Conservation (phyloP, 2,113 vertebrate genomes). For the Pangasianodon hypophthalmus region DNA sequence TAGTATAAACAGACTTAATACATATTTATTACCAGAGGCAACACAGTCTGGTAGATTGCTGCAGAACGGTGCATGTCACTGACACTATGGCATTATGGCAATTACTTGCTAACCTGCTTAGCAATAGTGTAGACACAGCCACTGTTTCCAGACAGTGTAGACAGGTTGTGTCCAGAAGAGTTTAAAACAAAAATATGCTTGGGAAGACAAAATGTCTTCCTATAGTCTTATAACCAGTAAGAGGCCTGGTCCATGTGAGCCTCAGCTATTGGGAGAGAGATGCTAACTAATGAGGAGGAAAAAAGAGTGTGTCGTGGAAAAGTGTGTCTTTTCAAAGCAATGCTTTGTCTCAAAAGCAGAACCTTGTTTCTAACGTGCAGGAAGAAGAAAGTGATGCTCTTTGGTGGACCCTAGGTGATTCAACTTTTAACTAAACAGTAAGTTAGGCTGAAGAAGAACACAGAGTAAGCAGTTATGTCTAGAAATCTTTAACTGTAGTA, state of each 20-base stretch:
- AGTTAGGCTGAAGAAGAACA: no score
- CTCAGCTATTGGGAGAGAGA: neutral
- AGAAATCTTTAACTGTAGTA: no score
- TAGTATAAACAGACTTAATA: constrained; percentile 6
- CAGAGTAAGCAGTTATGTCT: no score
- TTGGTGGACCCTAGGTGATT: neutral
- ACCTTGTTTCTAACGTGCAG: neutral
- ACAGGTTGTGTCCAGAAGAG: neutral
- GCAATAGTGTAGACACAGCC: neutral
- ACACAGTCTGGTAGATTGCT: neutral
- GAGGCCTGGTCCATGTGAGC: neutral
- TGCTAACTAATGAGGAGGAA: neutral
- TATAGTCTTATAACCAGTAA: neutral
- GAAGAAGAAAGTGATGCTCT: neutral
- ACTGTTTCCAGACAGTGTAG: neutral
- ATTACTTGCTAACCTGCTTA: neutral
- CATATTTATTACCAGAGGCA: neutral
- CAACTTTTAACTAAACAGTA: neutral
- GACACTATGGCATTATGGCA: neutral
- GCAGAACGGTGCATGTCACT: neutral
- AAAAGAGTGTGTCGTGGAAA: neutral
- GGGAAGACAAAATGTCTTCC: neutral
- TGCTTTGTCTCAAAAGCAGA: neutral
- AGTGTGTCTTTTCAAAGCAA: neutral
- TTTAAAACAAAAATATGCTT: neutral